Conservation (phyloP, 2,797 vertebrate genomes). For the Lutjanus argentimaculatus region DNA sequence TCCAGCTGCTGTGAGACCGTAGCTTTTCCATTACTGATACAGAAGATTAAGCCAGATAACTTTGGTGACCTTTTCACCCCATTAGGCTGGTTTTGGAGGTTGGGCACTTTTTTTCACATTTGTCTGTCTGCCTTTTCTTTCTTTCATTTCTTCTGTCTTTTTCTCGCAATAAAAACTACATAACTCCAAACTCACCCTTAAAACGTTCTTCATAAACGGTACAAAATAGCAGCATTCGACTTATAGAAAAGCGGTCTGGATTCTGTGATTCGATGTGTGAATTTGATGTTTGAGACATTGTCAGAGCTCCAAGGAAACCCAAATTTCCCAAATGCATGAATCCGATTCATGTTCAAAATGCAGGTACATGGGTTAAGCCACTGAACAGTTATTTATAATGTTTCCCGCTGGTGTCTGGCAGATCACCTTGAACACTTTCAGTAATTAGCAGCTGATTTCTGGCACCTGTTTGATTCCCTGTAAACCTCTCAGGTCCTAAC, state of each 20-base stretch:
- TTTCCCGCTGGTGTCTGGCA: background rate
- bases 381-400: background rate
- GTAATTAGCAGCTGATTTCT: constrained; percentile 47
- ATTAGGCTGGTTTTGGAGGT: constrained; percentile 27
- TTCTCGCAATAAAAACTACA: background rate
- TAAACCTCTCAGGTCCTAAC: background rate
- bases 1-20: constrained; percentile 40
- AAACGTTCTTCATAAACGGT: background rate
- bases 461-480: constrained; percentile 5
- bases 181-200: background rate
- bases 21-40: constrained; percentile 78
- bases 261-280: background rate
- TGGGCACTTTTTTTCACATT: background rate
- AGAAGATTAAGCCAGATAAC: constrained; percentile 76
- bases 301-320: background rate
- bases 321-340: background rate
- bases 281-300: background rate
- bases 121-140: background rate
- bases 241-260: background rate
- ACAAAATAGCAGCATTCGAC: background rate
- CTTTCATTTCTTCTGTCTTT: constrained; percentile 13
- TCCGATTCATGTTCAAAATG: background rate
- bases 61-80: constrained; percentile 66
- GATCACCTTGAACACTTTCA: constrained; percentile 27
- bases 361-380: background rate